Base-by-base conservation (phyloP, 2,797 vertebrate species). In the Vespertilio murinus region DNA sequence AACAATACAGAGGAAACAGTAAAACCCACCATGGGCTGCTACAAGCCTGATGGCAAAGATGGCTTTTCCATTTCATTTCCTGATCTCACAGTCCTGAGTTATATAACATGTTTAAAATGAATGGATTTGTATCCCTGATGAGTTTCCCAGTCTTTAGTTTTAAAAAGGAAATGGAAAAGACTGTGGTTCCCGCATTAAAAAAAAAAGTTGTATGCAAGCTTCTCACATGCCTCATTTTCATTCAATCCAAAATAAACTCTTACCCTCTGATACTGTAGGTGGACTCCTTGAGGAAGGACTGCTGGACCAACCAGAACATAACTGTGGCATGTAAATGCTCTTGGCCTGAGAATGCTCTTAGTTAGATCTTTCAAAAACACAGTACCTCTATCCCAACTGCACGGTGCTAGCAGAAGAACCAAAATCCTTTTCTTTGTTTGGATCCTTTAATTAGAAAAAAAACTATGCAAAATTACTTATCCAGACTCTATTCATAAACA, bases 11-110 rank as follows among this genome's bases (percentile, higher is more conserved):
- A 30, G 38, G 91, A 42, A 89, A 42, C 4, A 81, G 81, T 88
- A 91, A 92, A 97, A 90, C n/a, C 30, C 65, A 94, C 45, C 73
- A 64, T 83, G 96, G 95, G 92, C 96, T 93, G 88, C 56, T 91
- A 84, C 95, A 87, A 64, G 59, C n/a, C 38, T 88, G 67, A 95
- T 38, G 56, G 88, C 64, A 94, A 94, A 98, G 98, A 98, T 98
- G 96, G 78, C 94, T 98, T 98, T 98, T 98, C 98, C 98, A 97
- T 97, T 97, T 98, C 88, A 95, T 92, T 98, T 97, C 97, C 94
- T 88, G 93, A 95, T 97, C 95, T 90, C 96, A 96, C 94, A 96
- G 88, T 95, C 82, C 92, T n/a, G 22, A 70, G 91, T 96, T 95
- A 94, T 95, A 61, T 91, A 88, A 96, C 92, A 85, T 97, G 93